Evolutionary conservation across 2,113 vertebrate species (phyloP).

Genomic region (Thamnophis sirtalis): DNA sequence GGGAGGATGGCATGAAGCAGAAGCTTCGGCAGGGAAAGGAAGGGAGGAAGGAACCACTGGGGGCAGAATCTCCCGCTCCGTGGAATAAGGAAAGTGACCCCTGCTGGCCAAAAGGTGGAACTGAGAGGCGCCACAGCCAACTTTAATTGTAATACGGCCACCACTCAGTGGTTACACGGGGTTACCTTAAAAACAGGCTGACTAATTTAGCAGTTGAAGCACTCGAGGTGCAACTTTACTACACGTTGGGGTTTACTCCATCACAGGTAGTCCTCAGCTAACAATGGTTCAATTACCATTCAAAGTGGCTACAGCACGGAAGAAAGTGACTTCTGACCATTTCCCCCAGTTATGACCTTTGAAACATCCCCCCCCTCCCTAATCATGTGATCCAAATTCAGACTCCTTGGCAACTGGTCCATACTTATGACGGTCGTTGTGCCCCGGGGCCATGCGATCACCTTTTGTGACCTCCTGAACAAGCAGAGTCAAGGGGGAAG

Average conservation of each 20-base stretch:
- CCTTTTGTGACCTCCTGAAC: too few species aligned
- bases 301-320: too few species aligned
- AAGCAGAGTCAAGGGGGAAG: too few species aligned
- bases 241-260: neutral
- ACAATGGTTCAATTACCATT: too few species aligned
- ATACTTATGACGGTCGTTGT: too few species aligned
- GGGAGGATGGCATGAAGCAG: neutral
- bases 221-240: neutral
- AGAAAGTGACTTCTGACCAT: too few species aligned
- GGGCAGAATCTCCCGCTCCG: neutral
- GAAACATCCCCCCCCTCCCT: too few species aligned
- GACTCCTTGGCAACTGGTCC: too few species aligned
- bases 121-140: rapidly evolving
- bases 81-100: slow-evolving; percentile 12
- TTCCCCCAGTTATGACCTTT: too few species aligned
- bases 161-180: neutral
- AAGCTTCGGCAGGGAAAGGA: neutral
- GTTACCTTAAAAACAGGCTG: neutral
- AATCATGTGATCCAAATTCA: too few species aligned
- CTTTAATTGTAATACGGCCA: neutral
- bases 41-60: neutral
- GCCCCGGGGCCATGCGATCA: too few species aligned
- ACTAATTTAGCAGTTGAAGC: neutral
- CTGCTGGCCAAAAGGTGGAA: slow-evolving; percentile 7
- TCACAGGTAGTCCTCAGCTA: neutral